Conservation (phyloP, 2,113 vertebrate species). For the Oreochromis spilurus region DNA sequence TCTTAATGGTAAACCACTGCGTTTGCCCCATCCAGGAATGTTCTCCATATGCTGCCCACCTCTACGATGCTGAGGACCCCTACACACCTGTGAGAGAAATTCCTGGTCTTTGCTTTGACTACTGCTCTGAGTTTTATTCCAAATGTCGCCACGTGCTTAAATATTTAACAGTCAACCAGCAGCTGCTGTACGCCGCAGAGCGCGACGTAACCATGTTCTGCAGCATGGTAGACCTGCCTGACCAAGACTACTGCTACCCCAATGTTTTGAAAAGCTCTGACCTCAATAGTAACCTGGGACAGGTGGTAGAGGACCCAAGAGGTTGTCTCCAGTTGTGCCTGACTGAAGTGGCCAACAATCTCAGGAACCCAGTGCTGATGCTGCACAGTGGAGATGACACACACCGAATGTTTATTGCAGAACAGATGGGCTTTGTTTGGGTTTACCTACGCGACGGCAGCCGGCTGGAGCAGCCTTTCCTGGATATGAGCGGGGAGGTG, state of each 20-base stretch:
- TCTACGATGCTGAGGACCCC: slow-evolving; percentile 80
- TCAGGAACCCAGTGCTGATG: slow-evolving; percentile 81
- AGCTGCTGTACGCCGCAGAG: slow-evolving; percentile 39
- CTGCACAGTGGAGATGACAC: slow-evolving; percentile 74
- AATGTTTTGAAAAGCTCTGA: slow-evolving; percentile 66
- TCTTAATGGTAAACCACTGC: background rate
- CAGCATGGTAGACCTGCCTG: slow-evolving; percentile 70
- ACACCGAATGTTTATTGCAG: slow-evolving; percentile 76
- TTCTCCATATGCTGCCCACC: slow-evolving; percentile 81
- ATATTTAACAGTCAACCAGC: slow-evolving; percentile 64
- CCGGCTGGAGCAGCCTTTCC: slow-evolving; percentile 76
- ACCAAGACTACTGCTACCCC: slow-evolving; percentile 83
- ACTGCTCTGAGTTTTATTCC: slow-evolving; percentile 74
- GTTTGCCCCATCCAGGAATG: slow-evolving; percentile 72
- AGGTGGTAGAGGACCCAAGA: slow-evolving; percentile 52
- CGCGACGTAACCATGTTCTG: slow-evolving; percentile 70
- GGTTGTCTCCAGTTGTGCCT: slow-evolving; percentile 84
- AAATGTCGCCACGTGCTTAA: slow-evolving; percentile 70
- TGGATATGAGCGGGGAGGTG: slow-evolving; percentile 77
- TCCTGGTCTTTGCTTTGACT: slow-evolving; percentile 78
- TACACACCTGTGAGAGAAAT: slow-evolving; percentile 74
- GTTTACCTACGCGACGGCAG: slow-evolving; percentile 76
- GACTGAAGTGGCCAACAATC: slow-evolving; percentile 75
- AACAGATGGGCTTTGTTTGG: slow-evolving; percentile 83
- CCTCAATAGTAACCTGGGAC: slow-evolving; percentile 73